These are phyloP conservation scores for Geothlypis trichas DNA, from an alignment of 2,113 vertebrate species.

Conservation along the genomic window DNA sequence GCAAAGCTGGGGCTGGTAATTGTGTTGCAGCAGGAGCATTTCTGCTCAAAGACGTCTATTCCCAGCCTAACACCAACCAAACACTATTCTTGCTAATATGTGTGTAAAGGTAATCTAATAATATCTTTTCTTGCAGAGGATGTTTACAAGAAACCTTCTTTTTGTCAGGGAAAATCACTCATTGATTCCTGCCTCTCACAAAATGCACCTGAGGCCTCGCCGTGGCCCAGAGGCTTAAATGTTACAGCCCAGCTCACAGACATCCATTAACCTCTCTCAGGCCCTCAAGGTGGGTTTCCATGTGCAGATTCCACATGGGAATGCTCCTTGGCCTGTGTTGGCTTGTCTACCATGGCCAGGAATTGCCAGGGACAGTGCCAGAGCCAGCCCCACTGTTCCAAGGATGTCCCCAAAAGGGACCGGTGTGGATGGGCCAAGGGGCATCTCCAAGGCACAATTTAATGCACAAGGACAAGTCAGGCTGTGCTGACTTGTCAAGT, in stretches of 20 bases:
- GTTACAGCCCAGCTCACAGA: neutral
- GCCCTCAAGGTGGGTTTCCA: neutral
- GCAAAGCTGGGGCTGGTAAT: neutral
- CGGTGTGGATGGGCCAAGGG: neutral
- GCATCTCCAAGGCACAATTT: fast-evolving
- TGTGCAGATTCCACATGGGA: neutral
- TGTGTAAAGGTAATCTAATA: neutral
- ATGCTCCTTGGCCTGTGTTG: neutral
- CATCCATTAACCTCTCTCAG: neutral
- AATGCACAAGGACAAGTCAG: neutral
- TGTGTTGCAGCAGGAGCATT: neutral
- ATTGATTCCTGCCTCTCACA: neutral
- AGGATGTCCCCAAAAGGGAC: neutral
- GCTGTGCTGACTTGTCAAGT: neutral
- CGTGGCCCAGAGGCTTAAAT: neutral
- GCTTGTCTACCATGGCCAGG: neutral
- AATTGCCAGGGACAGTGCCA: neutral
- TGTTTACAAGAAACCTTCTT: neutral
- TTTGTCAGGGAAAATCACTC: neutral
- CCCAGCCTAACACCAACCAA: neutral
- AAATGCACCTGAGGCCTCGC: neutral
- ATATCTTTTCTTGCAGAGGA: neutral
- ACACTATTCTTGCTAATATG: neutral
- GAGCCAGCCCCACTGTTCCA: neutral
- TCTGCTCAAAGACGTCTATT: neutral